Evolutionary conservation across 2,797 vertebrate species (phyloP), one percentile per base, ranked within the genome.

Genomic region (Mastacembelus armatus): DNA sequence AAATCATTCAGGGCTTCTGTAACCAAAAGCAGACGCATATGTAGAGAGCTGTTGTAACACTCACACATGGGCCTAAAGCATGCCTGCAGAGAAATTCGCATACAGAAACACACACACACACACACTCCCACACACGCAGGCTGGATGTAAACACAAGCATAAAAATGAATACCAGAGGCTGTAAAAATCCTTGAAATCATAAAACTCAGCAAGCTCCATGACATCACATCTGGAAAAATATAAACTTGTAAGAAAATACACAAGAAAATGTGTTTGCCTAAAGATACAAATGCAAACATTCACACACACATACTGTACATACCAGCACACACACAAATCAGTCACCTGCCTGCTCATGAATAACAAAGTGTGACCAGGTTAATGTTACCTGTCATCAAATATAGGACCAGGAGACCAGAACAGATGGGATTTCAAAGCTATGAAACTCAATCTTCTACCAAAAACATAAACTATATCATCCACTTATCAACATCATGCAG

Each of bases 11-110:
- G 7, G 55, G 66, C 74, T 84, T 63, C 71, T 74, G 72, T 80
- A 90, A 91, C 44, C 55, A 45, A 85, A 88, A 85, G 62, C 88
- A 90, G 82, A 89, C 81, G 84, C 30, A 70, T 61, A 12, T 72
- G 55, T 27, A 48, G 48, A 70, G 60, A 57, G 21, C 52, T 57
- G 42, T 62, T 74, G 60, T 33, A n/a, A n/a, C 66, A 60, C 76
- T 44, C 43, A 57, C 21, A 64, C 35, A 73, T 3, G 3, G 16
- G 30, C 57, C 40, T 57, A 60, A 56, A 61, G 62, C 19, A 56
- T 45, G n/a, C 29, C 45, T 22, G 26, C n/a, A 52, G 29, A 61
- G 47, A 71, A 39, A 65, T 18, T 36, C 51, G 51, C 19, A 66
- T 18, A 4, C 19, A 43, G 44, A 36, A 61, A 5, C 2, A 59